Base-by-base conservation (phyloP, 2,797 vertebrate species). In the Philypnodon macrostomus region DNA sequence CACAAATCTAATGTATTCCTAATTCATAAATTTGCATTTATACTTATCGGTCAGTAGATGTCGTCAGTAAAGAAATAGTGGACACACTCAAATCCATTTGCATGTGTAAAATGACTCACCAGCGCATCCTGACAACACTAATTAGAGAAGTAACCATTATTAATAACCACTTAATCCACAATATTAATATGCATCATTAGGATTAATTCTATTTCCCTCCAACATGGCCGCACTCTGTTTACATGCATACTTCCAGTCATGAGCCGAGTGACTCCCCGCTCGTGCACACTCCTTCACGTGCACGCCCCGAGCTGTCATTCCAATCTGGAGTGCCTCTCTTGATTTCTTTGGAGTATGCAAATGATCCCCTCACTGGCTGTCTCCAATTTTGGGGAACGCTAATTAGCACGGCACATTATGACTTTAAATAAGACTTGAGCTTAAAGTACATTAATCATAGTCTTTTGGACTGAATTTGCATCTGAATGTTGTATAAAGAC, bases 141-240 rank as follows among this genome's bases (percentile, higher is more conserved):
- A 87, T 89, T 85, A 87, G 57, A 65, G 50, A 64, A 75, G 76
- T 80, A 78, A 80, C 81, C 73, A 77, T 81, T 83, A 81, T 81
- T 81, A 82, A 73, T 63, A 81, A 57, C 52, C 38, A 53, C 80
- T 83, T 78, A 77, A 85, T 90, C 81, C 86, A 86, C 60, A 70
- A 81, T 88, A 86, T 85, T 84, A 82, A 85, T 85, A 73, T 59
- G 58, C 58, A 57, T 70, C 63, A 87, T 87, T 87, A 86, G 77
- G 82, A 81, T 79, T 82, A 77, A 85, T 86, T 84, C 63, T 54
- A 63, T 63, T 60, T 74, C 68, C 24, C 39, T 60, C 61, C 40
- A 69, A 80, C 65, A 36, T 16, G 53, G 45, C 15, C 9, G 45
- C 58, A 62, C 67, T 47, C 53, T 64, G 26, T 19, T 47, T 65